Conservation (phyloP, 2,113 vertebrate genomes). For the Sisor rabdophorus region DNA sequence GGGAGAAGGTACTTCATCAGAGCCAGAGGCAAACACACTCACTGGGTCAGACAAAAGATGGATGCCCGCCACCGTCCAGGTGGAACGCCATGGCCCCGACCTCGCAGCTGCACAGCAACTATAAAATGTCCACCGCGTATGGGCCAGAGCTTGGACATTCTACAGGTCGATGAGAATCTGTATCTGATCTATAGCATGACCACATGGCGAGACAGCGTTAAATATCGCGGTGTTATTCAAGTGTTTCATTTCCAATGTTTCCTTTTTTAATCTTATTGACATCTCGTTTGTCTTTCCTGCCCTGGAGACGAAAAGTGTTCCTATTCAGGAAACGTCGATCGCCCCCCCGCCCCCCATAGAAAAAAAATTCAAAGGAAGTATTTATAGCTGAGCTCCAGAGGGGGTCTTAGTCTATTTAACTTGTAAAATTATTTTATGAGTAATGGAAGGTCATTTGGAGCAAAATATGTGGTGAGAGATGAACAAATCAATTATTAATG, state of each 20-base stretch:
- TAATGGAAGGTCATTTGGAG: constrained; percentile 45
- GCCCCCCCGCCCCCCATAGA: not conserved
- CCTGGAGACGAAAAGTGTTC: constrained; percentile 30
- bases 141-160: not conserved
- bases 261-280: constrained; percentile 31
- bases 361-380: constrained; percentile 33
- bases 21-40: constrained; percentile 48
- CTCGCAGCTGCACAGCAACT: constrained; percentile 30
- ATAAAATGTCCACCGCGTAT: constrained; percentile 4
- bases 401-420: constrained; percentile 40
- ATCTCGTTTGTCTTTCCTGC: constrained; percentile 37
- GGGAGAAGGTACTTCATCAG: constrained; percentile 59
- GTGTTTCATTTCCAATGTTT: constrained; percentile 12
- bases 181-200: not conserved
- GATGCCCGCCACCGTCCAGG: constrained; percentile 57
- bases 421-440: constrained; percentile 47
- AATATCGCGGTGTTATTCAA: not conserved
- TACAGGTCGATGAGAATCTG: not conserved
- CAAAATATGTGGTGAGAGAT: constrained; percentile 33
- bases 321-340: constrained; percentile 36
- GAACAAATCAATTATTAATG: constrained; percentile 33
- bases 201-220: not conserved
- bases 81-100: constrained; percentile 55
- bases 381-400: constrained; percentile 39
- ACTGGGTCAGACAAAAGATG: constrained; percentile 52